Base-by-base conservation (phyloP, 2,888 invertebrate genomes). In the Mesorhabditis sp. region DNA sequence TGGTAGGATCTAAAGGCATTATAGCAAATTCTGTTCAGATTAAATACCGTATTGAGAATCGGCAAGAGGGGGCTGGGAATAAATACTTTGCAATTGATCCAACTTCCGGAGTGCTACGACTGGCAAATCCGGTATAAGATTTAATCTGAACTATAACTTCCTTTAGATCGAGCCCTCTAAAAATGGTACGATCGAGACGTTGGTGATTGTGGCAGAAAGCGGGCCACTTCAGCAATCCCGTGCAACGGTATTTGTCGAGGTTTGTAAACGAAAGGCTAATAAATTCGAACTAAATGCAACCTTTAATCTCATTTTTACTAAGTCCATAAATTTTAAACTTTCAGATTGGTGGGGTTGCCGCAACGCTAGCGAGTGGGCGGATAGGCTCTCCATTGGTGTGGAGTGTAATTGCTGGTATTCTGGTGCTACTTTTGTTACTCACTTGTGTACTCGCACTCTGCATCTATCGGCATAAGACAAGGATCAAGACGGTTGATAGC, bases 321-420 rank as follows among this genome's bases (percentile, higher is more conserved):
- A 28, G n/a, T 50, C n/a, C 10, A 13, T 50, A n/a, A n/a, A 50
- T 28, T 7, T 15, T 42, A 43, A 28, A 5, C 28, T 61, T 70
- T 68, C 41, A 76, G 72, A 74, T 79, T 41, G 77, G 76, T 10
- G 71, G 71, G 44, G 68, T 75, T 66, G 45, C 93, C 43, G 78
- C 82, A 4, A 90, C 94, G 15, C 89, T 72, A 50, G 71, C 70
- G n/a, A 69, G 64, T 45, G 5, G 45, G 65, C 71, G 72, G n/a
- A 66, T 75, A 10, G 62, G 73, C 64, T 73, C 71, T n/a, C 67
- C 61, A 15, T 63, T 68, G 4, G 69, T 95, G 28, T 88, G 94
- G 4, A 90, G 94, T 0, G 80, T 87, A 10, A 91, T 92, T 76
- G 92, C 92, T 1, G 92, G 92, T 0, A 91, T 93, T 61, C 92